Percentiles rank a stretch among this genome's conserved stretches.
phyloP scores from a whole-genome alignment of 2,888 invertebrate species.

The Agrilus cyanescens region DNA sequence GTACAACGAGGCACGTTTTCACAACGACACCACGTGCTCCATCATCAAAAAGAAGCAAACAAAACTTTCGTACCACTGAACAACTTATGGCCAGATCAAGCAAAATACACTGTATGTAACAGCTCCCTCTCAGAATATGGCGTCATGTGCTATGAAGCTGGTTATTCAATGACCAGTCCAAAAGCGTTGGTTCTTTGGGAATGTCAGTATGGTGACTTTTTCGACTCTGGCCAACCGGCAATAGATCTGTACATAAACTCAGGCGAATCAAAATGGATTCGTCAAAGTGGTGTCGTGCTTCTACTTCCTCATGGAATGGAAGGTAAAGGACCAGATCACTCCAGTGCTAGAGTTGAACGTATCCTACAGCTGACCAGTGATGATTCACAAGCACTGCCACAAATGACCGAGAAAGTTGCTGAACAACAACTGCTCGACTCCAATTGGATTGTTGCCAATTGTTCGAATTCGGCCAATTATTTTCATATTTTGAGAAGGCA shows the following conservation, averaged over 20 bases:
- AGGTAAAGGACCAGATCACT: constrained; percentile 87
- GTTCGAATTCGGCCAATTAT: constrained; percentile 90
- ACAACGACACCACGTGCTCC: constrained; percentile 67
- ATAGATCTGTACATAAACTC: constrained; percentile 50
- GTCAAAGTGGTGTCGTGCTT: constrained; percentile 67
- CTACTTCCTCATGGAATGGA: constrained; percentile 77
- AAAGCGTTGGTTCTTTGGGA: constrained; percentile 67
- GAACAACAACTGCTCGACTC: constrained; percentile 93
- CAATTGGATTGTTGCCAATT: constrained; percentile 95
- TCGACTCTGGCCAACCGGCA: constrained; percentile 56
- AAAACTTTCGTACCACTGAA: constrained; percentile 44
- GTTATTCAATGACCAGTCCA: constrained; percentile 69
- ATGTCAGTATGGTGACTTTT: constrained; percentile 80
- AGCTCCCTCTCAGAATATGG: constrained; percentile 52
- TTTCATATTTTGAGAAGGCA: constrained; percentile 95
- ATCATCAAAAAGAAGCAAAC: constrained; percentile 66
- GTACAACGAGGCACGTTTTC: constrained; percentile 74
- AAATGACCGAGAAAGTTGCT: constrained; percentile 77
- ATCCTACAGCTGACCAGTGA: constrained; percentile 95
- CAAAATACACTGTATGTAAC: constrained; percentile 66
- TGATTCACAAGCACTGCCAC: constrained; percentile 92
- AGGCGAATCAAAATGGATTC: constrained; percentile 73
- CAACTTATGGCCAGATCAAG: constrained; percentile 59
- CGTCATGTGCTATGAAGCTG: constrained; percentile 62
- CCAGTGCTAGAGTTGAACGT: constrained; percentile 77